Conservation (phyloP, 1,140 invertebrate species). For the Riptortus pedestris region DNA sequence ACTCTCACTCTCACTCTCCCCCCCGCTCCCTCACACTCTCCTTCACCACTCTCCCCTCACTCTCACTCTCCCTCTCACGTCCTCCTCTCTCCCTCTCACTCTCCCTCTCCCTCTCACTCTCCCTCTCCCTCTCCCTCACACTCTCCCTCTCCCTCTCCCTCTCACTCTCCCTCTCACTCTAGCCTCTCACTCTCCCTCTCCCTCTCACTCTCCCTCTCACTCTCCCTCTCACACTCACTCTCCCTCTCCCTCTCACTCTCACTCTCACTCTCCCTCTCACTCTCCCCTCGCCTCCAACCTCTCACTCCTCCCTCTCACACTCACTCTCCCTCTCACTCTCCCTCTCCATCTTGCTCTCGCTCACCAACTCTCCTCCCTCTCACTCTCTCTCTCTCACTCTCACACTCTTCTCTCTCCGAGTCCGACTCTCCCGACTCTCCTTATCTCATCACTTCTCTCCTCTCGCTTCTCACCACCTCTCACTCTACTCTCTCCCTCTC, state of each 20-base stretch:
- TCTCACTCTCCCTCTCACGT: not conserved
- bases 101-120: not conserved
- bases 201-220: not conserved
- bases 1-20: not conserved
- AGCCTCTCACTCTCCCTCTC: not conserved
- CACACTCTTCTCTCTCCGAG: not conserved
- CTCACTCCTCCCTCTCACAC: not conserved
- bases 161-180: not conserved
- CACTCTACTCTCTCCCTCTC: too few species aligned
- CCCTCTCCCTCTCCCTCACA: not conserved
- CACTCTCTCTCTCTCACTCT: constrained; percentile 4
- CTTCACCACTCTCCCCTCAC: not conserved
- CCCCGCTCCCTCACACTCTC: not conserved
- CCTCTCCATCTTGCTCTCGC: not conserved
- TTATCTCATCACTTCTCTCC: not conserved
- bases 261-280: not conserved
- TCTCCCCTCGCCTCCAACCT: too few species aligned
- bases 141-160: too few species aligned
- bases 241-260: not conserved
- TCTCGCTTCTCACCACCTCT: not conserved
- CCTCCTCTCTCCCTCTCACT: not conserved
- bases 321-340: not conserved
- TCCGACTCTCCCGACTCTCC: not conserved
- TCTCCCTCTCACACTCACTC: too few species aligned
- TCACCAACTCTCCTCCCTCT: not conserved